These are phyloP conservation scores for Vandiemenella viatica DNA, from an alignment of 2,888 invertebrate genomes.

Conservation along the genomic window DNA sequence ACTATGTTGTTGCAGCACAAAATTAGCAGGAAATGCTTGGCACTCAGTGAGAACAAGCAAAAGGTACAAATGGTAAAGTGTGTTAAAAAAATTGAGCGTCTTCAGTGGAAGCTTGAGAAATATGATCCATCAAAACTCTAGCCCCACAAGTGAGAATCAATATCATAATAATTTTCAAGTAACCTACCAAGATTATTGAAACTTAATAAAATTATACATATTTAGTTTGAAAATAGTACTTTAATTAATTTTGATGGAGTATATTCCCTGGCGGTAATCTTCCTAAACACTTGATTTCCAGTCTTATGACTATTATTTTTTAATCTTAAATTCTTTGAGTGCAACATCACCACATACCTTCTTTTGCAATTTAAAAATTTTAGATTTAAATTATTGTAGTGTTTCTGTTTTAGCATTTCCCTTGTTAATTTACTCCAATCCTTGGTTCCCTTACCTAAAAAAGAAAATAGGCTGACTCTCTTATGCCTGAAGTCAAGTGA, in stretches of 20 bases:
- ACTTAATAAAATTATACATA: neutral
- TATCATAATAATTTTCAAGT: neutral
- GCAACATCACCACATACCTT: too few relatives aligned
- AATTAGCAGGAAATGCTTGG: slow-evolving; percentile 84
- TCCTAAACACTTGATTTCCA: too few relatives aligned
- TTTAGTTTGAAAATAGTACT: too few relatives aligned
- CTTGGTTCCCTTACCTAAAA: too few relatives aligned
- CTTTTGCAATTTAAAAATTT: neutral
- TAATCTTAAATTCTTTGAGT: too few relatives aligned
- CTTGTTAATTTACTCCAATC: neutral
- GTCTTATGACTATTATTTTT: too few relatives aligned
- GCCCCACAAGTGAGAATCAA: neutral
- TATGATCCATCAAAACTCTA: slow-evolving; percentile 49
- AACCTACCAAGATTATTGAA: neutral
- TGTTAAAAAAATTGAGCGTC: slow-evolving; percentile 41
- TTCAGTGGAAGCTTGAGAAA: slow-evolving; percentile 74
- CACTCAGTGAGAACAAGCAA: slow-evolving; percentile 63
- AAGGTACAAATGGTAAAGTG: slow-evolving; percentile 78
- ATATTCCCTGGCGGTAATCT: too few relatives aligned
- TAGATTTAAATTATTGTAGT: neutral
- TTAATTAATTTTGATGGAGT: too few relatives aligned
- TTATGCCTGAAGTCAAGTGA: too few relatives aligned
- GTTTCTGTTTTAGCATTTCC: neutral
- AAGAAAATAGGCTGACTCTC: too few relatives aligned
- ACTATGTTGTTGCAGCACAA: slow-evolving; percentile 68